Evolutionary conservation across 2,888 invertebrate species (phyloP), one percentile per base, ranked within the genome.

Genomic region (Meganola albula): DNA sequence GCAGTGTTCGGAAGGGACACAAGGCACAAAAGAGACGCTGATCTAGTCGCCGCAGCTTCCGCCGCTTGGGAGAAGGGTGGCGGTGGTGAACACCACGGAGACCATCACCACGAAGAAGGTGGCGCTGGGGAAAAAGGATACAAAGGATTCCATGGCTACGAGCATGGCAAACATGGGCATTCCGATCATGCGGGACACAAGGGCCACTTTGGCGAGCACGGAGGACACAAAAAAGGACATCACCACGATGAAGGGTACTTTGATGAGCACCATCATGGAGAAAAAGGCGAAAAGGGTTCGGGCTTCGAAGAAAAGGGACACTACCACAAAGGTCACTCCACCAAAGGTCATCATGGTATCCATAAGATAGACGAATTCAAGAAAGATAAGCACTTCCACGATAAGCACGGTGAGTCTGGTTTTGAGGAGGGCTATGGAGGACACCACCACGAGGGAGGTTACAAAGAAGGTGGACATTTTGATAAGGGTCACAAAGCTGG

Each of bases 301-400:
- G 71, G 76, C 3, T 83, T 79, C 40, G 87, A 88, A 62, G 87
- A 85, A 53, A 75, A 82, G 45, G 94, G 93, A 27, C 88, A 90
- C 49, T 94, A 88, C 72, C 93, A 93, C 48, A 95, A 95, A 63
- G 95, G 94, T 0, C 94, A 95, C 74, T 90, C 91, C 57, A 94
- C 92, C 38, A 93, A 95, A 64, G 94, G 95, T 31, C 93, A 93
- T 53, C 94, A 95, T 63, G 92, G 94, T 51, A 88, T 94, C 2
- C 93, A 95, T 79, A 95, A 95, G 68, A 67, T 93, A 68, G 93
- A 95, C 71, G 95, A 95, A 72, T 93, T 90, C 76, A 93, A 94
- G 66, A 94, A 95, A 69, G 92, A 94, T 58, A 94, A 94, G 57
- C 93, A 95, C 67, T 94, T 93, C 89, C 94, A 91, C 67, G 94